phyloP scores from a whole-genome alignment of 2,888 invertebrate species.

The Ariolimax columbianus region DNA sequence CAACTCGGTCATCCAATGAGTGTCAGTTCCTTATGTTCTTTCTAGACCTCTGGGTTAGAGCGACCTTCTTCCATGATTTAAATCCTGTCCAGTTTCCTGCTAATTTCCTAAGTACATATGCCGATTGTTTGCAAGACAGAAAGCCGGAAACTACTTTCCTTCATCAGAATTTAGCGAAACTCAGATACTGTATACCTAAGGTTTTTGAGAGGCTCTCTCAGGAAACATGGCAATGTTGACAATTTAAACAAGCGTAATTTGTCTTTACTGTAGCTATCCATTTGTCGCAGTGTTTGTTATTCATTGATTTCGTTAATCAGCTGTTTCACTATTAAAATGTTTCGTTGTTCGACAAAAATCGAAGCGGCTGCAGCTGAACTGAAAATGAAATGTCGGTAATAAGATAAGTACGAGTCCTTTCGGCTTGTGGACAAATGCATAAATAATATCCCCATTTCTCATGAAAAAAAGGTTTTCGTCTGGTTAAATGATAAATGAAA shows the following conservation, averaged over 20 bases:
- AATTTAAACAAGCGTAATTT: background rate
- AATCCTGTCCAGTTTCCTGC: slow-evolving; percentile 1
- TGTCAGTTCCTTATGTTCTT: too few relatives aligned
- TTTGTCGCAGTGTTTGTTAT: background rate
- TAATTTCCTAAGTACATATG: slow-evolving; percentile 23
- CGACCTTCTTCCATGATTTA: background rate
- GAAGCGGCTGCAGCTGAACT: too few relatives aligned
- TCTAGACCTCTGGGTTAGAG: background rate
- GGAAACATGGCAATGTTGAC: background rate
- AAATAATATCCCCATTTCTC: too few relatives aligned
- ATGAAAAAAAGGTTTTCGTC: too few relatives aligned
- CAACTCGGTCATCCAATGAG: too few relatives aligned
- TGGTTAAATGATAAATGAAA: too few relatives aligned
- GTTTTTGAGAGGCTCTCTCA: slow-evolving; percentile 42
- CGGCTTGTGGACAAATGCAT: too few relatives aligned
- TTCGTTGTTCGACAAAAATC: too few relatives aligned
- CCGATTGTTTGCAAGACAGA: background rate
- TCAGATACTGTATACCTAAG: background rate
- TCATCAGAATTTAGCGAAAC: slow-evolving; percentile 3
- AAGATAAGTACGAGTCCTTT: too few relatives aligned
- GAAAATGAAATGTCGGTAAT: too few relatives aligned
- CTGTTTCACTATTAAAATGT: too few relatives aligned
- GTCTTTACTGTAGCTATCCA: background rate
- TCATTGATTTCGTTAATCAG: too few relatives aligned
- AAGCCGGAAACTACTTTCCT: background rate